These are phyloP conservation scores for Piprites chloris DNA, from an alignment of 2,113 vertebrate genomes.

Conservation along the genomic window DNA sequence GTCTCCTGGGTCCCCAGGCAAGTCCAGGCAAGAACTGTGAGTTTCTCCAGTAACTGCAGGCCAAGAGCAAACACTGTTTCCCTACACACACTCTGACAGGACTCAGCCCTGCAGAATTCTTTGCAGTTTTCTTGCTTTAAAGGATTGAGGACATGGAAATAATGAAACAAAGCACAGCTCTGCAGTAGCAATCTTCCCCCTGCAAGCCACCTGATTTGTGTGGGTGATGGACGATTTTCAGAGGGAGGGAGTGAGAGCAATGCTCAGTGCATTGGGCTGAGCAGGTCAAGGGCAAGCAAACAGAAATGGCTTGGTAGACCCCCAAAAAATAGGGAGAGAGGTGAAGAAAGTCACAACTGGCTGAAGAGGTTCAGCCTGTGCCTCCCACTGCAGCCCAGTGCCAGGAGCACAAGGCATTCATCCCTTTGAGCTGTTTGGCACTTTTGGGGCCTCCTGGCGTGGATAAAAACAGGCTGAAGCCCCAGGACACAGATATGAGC, in stretches of 20 bases:
- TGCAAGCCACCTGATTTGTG: background rate
- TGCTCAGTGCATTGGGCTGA: background rate
- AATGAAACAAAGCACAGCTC: background rate
- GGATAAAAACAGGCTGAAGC: background rate
- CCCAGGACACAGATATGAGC: fast-evolving
- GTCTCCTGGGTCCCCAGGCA: slow-evolving; percentile 74
- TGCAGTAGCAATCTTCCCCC: background rate
- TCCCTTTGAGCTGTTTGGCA: background rate
- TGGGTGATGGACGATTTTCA: background rate
- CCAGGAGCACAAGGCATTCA: background rate
- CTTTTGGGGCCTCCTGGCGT: background rate
- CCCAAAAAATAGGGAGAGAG: background rate
- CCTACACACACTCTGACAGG: background rate
- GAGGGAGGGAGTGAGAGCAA: background rate
- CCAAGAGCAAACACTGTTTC: slow-evolving; percentile 45
- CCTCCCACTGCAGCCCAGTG: background rate
- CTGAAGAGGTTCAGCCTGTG: background rate
- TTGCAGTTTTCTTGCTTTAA: background rate
- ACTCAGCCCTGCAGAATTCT: background rate
- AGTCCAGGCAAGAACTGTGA: slow-evolving; percentile 75
- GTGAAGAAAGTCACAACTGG: too few species aligned
- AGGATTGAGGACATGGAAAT: background rate
- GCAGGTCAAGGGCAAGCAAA: background rate
- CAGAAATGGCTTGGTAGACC: background rate
- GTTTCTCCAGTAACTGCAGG: slow-evolving; percentile 82